Percentiles rank a stretch among this genome's conserved stretches.
phyloP scores from a whole-genome alignment of 1,140 invertebrate species.

The Drosophila rhopaloa region DNA sequence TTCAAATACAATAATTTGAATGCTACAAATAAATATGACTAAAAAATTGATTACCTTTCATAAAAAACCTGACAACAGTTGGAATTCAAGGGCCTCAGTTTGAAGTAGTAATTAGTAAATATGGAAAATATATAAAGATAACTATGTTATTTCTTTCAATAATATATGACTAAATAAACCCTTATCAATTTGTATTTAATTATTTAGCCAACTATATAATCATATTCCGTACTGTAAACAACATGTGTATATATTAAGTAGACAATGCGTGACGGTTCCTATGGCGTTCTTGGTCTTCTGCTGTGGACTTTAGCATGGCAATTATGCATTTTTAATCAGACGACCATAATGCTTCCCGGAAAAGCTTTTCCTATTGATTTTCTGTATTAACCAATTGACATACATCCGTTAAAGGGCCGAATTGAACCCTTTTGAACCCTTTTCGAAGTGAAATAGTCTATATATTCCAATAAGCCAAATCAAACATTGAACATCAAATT shows the following conservation, averaged over 20 bases:
- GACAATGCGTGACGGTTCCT: conserved; percentile 59
- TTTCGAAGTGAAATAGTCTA: neutral
- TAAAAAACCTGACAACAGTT: no score
- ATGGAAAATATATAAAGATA: no score
- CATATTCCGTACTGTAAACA: neutral
- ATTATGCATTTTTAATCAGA: conserved; percentile 74
- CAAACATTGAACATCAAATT: conserved; percentile 48
- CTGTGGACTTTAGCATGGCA: conserved; percentile 37
- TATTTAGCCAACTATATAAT: neutral
- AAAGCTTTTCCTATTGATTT: conserved; percentile 69
- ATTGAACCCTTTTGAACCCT: conserved; percentile 28
- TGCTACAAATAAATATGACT: no score
- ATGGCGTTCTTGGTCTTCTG: neutral
- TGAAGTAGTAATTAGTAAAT: no score
- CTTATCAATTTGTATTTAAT: neutral
- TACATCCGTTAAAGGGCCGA: conserved; percentile 21
- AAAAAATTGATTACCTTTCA: no score
- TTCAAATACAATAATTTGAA: no score
- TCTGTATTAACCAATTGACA: conserved; percentile 50
- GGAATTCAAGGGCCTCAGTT: no score
- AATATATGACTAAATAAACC: neutral
- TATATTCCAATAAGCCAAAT: conserved; percentile 56
- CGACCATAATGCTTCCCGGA: conserved; percentile 58
- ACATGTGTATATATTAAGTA: conserved; percentile 32
- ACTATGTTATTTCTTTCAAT: conserved; percentile 6